phyloP scores from a whole-genome alignment of 1,140 invertebrate genomes.

The Aphidius ervi region DNA sequence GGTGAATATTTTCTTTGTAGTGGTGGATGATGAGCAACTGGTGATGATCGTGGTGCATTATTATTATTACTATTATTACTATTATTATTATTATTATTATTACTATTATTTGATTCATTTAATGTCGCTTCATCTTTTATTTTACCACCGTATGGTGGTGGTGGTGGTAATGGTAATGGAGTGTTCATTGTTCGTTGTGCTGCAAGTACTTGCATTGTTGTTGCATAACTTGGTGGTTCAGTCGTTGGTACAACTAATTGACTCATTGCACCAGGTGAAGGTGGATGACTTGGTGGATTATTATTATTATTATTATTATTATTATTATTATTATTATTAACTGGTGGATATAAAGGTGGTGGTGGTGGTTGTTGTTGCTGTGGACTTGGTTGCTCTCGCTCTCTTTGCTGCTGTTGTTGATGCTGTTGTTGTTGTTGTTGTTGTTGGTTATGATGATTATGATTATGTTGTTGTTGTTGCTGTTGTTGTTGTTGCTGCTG shows the following conservation, averaged over 20 bases:
- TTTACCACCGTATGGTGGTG: conserved; percentile 61
- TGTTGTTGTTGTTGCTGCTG: conserved; percentile 42
- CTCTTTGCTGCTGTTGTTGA: conserved; percentile 39
- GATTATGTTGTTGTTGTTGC: conserved; percentile 28
- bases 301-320: conserved; percentile 46
- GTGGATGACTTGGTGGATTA: conserved; percentile 55
- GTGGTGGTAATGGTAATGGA: conserved; percentile 68
- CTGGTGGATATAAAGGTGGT: conserved; percentile 6
- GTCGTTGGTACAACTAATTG: conserved; percentile 66
- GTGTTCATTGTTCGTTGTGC: conserved; percentile 62
- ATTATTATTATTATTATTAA: conserved; percentile 55
- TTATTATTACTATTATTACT: conserved; percentile 54
- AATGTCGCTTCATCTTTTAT: conserved; percentile 42
- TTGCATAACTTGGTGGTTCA: conserved; percentile 87
- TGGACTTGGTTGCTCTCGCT: conserved; percentile 6
- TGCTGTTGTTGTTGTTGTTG: conserved; percentile 53
- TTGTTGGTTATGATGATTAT: conserved; percentile 50
- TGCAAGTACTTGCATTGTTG: conserved; percentile 84
- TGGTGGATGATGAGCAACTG: conserved; percentile 55
- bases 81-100: conserved; percentile 49
- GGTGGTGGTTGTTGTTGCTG: conserved; percentile 28
- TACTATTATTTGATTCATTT: conserved; percentile 50
- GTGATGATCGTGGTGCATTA: conserved; percentile 50
- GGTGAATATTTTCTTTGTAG: conserved; percentile 65
- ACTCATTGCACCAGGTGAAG: conserved; percentile 31